Evolutionary conservation across 1,140 invertebrate genomes (phyloP).

Genomic region (Zaprionus gabonicus): DNA sequence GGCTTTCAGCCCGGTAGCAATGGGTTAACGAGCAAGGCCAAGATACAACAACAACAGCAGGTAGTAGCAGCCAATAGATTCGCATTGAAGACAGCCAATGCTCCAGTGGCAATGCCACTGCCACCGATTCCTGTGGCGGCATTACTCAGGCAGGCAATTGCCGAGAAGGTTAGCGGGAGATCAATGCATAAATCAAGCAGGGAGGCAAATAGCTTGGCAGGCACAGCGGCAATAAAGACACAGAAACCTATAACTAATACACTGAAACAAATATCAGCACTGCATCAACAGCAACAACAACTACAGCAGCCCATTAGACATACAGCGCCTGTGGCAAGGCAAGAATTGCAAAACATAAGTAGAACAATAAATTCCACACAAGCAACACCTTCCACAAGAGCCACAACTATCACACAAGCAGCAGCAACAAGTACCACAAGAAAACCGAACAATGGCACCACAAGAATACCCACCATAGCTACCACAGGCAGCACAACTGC

Average conservation of each 20-base stretch:
- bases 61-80: slow-evolving; percentile 15
- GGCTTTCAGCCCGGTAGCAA: slow-evolving; percentile 38
- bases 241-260: slow-evolving; percentile 11
- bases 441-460: slow-evolving; percentile 1
- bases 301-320: slow-evolving; percentile 15
- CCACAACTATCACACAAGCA: neutral
- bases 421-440: slow-evolving; percentile 4
- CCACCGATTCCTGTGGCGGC: slow-evolving; percentile 13
- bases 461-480: slow-evolving; percentile 22
- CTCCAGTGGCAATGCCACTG: neutral
- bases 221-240: slow-evolving; percentile 5
- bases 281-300: neutral
- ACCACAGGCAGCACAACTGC: neutral
- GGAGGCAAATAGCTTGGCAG: slow-evolving; percentile 14
- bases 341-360: neutral
- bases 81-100: slow-evolving; percentile 31
- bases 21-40: slow-evolving; percentile 65
- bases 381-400: neutral
- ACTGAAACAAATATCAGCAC: slow-evolving; percentile 21
- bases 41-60: slow-evolving; percentile 9
- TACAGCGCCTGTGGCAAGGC: neutral
- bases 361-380: neutral
- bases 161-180: slow-evolving; percentile 43
- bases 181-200: slow-evolving; percentile 59
- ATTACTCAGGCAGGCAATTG: slow-evolving; percentile 31